phyloP scores from a whole-genome alignment of 2,113 vertebrate species.

The Sprattus sprattus region DNA sequence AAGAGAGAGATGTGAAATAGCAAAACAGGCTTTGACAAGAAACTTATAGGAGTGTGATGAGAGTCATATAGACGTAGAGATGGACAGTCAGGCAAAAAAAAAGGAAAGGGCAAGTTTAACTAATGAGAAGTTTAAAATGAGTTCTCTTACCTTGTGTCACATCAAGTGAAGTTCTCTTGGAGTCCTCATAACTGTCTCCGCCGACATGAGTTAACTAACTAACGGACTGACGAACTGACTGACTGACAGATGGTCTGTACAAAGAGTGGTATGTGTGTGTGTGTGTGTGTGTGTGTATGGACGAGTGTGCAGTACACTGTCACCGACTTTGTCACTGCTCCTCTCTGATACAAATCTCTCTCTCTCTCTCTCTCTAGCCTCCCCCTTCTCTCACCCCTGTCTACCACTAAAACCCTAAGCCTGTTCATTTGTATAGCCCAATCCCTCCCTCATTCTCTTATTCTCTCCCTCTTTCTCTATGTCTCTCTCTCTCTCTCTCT shows the following conservation, averaged over 20 bases:
- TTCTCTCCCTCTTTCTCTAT: slow-evolving; percentile 29
- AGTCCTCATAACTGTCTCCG: slow-evolving; percentile 56
- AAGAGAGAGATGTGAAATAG: slow-evolving; percentile 37
- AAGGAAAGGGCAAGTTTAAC: not conserved
- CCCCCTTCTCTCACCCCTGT: slow-evolving; percentile 55
- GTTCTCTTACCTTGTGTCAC: slow-evolving; percentile 72
- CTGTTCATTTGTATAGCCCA: slow-evolving; percentile 55
- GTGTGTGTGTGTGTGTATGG: slow-evolving; percentile 47
- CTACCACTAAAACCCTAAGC: slow-evolving; percentile 53
- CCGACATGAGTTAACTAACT: slow-evolving; percentile 55
- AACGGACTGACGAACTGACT: slow-evolving; percentile 57
- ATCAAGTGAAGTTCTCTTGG: slow-evolving; percentile 58
- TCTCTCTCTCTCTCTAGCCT: slow-evolving; percentile 58
- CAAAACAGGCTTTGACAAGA: not conserved
- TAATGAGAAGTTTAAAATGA: slow-evolving; percentile 43
- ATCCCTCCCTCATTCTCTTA: slow-evolving; percentile 47
- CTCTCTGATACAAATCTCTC: slow-evolving; percentile 54
- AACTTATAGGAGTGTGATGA: slow-evolving; percentile 12
- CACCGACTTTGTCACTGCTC: slow-evolving; percentile 68
- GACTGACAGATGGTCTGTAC: slow-evolving; percentile 57
- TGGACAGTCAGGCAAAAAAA: not conserved
- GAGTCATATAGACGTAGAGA: not conserved
- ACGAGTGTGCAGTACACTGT: slow-evolving; percentile 64
- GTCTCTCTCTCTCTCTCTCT: slow-evolving; percentile 22
- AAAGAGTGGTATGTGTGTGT: slow-evolving; percentile 27